These are phyloP conservation scores for Pachyuromys duprasi DNA, from an alignment of 2,797 vertebrate species.

Conservation along the genomic window DNA sequence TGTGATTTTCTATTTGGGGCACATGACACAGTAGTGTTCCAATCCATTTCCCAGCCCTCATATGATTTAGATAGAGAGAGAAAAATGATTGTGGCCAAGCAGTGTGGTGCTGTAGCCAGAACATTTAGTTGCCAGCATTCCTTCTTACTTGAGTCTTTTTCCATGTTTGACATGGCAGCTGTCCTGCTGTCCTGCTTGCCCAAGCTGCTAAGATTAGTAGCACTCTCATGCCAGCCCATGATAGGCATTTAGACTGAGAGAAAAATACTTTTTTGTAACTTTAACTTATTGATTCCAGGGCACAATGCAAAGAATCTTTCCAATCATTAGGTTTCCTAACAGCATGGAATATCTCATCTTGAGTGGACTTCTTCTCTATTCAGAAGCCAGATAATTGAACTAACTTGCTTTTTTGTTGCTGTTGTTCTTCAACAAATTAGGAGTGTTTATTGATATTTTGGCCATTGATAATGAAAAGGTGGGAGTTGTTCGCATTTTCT, in stretches of 20 bases:
- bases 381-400: not conserved
- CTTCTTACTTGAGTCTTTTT: not conserved
- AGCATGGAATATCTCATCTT: not conserved
- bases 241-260: not conserved
- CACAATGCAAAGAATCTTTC: not conserved
- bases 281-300: not conserved
- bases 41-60: not conserved
- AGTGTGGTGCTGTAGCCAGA: not conserved
- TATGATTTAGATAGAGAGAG: not conserved
- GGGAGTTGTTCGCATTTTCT: not conserved
- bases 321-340: not conserved
- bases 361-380: not conserved
- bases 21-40: not conserved
- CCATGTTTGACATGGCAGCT: not conserved
- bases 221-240: not conserved
- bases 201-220: not conserved
- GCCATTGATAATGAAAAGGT: not conserved
- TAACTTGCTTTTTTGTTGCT: not conserved
- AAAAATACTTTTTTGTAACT: not conserved
- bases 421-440: not conserved
- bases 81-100: not conserved
- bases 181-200: not conserved
- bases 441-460: conserved; percentile 1
- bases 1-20: not conserved
- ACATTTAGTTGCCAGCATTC: not conserved